Evolutionary conservation across 2,797 vertebrate genomes (phyloP), one percentile per base, ranked within the genome.

Genomic region (Gymnoscopelus braueri): DNA sequence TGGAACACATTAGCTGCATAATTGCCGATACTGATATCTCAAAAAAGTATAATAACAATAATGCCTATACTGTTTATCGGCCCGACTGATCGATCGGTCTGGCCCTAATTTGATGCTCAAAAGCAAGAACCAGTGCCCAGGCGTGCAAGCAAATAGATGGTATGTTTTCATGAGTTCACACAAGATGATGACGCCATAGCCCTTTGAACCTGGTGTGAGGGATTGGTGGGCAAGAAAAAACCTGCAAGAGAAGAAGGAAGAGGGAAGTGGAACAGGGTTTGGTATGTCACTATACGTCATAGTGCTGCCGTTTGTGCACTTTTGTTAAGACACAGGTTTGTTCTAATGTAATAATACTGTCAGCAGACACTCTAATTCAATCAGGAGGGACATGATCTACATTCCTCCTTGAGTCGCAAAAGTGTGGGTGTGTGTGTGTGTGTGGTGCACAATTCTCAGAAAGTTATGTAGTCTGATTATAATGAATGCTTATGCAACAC

Each of bases 311-410:
- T 69, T 62, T 58, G 53, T 66, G n/a, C 1, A 13, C 71, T 77
- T 53, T 32, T 55, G 82, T 78, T 80, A 74, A 71, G 83, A 78
- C 54, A 51, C 44, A 23, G 49, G 73, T 80, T 83, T 79, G 62
- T 74, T 82, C 12, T 89, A 87, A 90, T 89, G 76, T 76, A 84
- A 89, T 90, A 77, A 85, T 15, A 10, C 57, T 32, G 63, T 87
- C 84, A 84, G 89, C 86, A 84, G 88, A 80, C 75, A 62, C 82
- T 52, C 77, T 82, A 84, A 89, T 74, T 87, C 53, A 35, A 58
- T 93, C 83, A 76, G 44, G 51, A 55, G 51, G 44, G 32, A 71
- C 85, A 78, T 85, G 77, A 72, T 86, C 77, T 61, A 67, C 83
- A 90, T 92, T 89, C 83, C 79, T 83, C 74, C 55, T 55, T 50